Base-by-base conservation (phyloP, 2,113 vertebrate species). In the Vicugna pacos region DNA sequence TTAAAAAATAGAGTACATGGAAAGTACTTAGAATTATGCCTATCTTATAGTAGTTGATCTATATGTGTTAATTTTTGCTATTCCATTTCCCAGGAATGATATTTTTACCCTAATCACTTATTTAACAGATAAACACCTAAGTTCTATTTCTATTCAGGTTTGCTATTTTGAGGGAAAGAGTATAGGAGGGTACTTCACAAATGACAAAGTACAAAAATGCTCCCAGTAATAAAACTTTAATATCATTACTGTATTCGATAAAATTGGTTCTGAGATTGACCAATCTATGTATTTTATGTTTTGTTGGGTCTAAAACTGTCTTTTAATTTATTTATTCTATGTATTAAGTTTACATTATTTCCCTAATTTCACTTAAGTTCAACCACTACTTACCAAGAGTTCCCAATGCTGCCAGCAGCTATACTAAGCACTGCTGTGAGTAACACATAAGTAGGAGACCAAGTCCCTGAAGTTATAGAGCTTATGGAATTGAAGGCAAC, bases 81-180 rank as follows among this genome's bases (percentile, higher is more conserved):
- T 64, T 91, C 15, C 17, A 17, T 90, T 77, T 83, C 8, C 19
- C 46, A 89, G 24, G 15, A 89, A 82, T 91, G 58, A 38, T 54
- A 75, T 32, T 79, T 92, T 89, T 86, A 85, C 32, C n/a, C 50
- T 89, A 64, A 83, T 64, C 79, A 80, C 73, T 94, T 92, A 50
- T 81, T 86, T 81, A 35, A 72, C 22, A 38, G 9, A 12, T 80
- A 77, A 70, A 91, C 14, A 91, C 17, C 24, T 87, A 26, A 86
- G 22, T 70, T 87, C 16, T 54, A 54, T 76, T 82, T 91, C 9
- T n/a, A 91, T 38, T 91, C 13, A 70, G 54, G 56, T 50, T 91
- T 87, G 22, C 32, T 93, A 88, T 60, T 73, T 93, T 77, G 30
- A 65, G 6, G 84, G 22, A 69, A 80, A 60, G 26, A 35, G 14